These are phyloP conservation scores for Hartigia nigra DNA, from an alignment of 2,888 invertebrate genomes.

Conservation along the genomic window DNA sequence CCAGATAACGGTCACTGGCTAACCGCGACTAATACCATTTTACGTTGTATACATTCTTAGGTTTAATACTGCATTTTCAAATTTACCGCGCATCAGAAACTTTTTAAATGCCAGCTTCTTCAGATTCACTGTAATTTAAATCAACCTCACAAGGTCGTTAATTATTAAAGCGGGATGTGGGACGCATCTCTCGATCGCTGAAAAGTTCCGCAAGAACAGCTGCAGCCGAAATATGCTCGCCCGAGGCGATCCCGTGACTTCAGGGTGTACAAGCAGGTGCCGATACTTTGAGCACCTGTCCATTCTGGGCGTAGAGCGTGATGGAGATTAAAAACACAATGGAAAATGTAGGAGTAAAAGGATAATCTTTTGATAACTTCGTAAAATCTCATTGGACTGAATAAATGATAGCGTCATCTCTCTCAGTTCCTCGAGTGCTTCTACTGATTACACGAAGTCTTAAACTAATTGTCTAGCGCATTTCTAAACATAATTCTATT, in stretches of 20 bases:
- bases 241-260: slow-evolving; percentile 23
- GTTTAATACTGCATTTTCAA: neutral
- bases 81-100: neutral
- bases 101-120: neutral
- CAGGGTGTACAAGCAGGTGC: slow-evolving; percentile 41
- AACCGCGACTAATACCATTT: neutral
- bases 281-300: slow-evolving; percentile 39
- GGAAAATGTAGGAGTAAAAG: neutral
- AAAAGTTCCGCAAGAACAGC: slow-evolving; percentile 36
- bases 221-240: slow-evolving; percentile 25
- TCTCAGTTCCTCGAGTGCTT: neutral
- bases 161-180: neutral
- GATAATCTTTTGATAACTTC: neutral
- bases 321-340: neutral
- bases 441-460: neutral
- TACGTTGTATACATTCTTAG: neutral
- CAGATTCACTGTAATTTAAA: neutral
- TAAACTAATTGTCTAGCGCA: neutral
- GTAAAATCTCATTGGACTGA: neutral
- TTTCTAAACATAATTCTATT: neutral
- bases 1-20: too few relatives aligned
- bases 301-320: neutral
- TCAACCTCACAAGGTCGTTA: neutral
- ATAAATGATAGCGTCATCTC: neutral
- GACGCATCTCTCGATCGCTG: neutral